These are phyloP conservation scores for Ganaspis sp. DNA, from an alignment of 1,140 invertebrate species.

Conservation along the genomic window DNA sequence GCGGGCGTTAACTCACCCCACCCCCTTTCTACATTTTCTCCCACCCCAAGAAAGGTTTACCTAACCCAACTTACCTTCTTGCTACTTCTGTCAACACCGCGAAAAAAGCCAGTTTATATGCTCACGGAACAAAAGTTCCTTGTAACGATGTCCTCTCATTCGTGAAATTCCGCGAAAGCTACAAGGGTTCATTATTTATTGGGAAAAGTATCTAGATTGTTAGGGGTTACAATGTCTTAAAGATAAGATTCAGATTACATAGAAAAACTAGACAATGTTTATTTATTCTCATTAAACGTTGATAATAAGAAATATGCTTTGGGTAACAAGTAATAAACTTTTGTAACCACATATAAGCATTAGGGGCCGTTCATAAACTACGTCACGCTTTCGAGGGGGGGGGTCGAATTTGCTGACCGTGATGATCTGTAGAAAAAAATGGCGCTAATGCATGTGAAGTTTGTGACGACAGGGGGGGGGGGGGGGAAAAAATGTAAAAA, in stretches of 20 bases:
- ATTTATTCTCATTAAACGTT: too few species aligned
- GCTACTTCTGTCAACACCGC: constrained; percentile 18
- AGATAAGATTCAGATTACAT: too few species aligned
- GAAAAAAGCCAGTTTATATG: constrained; percentile 26
- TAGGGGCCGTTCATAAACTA: too few species aligned
- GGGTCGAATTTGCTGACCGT: too few species aligned
- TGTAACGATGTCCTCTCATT: constrained; percentile 16
- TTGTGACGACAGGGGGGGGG: too few species aligned
- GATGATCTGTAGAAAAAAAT: too few species aligned
- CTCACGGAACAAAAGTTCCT: constrained; percentile 13
- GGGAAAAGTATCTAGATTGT: not conserved
- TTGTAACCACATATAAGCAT: too few species aligned
- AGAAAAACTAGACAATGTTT: not conserved
- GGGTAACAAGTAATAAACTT: too few species aligned
- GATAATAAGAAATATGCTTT: too few species aligned
- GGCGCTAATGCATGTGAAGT: too few species aligned
- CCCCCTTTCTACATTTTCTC: constrained; percentile 36
- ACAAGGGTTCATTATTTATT: not conserved
- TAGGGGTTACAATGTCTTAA: not conserved
- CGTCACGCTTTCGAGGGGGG: too few species aligned
- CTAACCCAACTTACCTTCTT: constrained; percentile 21
- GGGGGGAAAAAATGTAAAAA: too few species aligned
- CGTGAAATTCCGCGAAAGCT: constrained; percentile 4
- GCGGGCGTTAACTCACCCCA: constrained; percentile 64
- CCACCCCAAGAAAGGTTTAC: constrained; percentile 17